These are phyloP conservation scores for Cydia splendana DNA, from an alignment of 1,140 invertebrate genomes.

Conservation along the genomic window DNA sequence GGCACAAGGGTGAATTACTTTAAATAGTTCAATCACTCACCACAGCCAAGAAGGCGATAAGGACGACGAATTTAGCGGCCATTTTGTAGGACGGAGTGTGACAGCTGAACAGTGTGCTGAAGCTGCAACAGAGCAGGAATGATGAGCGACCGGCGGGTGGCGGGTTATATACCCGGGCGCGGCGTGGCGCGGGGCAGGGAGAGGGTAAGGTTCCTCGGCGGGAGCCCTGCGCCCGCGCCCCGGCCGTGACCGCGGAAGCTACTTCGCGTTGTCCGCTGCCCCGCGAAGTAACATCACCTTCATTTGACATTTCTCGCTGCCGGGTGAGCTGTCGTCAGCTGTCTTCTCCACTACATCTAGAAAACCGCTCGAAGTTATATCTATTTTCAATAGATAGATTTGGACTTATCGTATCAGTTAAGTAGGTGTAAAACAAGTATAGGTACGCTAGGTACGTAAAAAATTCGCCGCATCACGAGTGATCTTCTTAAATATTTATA, in stretches of 20 bases:
- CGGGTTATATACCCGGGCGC: conserved; percentile 13
- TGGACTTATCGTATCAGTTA: neutral
- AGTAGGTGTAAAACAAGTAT: too few relatives aligned
- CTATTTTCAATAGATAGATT: neutral
- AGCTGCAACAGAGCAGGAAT: conserved; percentile 12
- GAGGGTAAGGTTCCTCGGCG: neutral
- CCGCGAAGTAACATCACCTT: conserved; percentile 1
- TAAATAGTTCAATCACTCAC: conserved; percentile 50
- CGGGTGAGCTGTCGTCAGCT: neutral
- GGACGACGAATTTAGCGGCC: conserved; percentile 54
- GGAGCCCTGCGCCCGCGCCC: conserved; percentile 10
- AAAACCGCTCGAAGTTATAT: neutral
- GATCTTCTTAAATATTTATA: too few relatives aligned
- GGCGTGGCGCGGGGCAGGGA: neutral
- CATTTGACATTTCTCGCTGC: conserved; percentile 2
- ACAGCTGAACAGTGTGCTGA: conserved; percentile 5
- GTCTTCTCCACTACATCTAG: neutral
- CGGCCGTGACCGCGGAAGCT: neutral
- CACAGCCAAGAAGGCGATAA: conserved; percentile 63
- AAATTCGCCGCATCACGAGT: too few relatives aligned
- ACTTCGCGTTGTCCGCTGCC: neutral
- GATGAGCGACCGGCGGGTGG: neutral
- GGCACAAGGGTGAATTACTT: too few relatives aligned
- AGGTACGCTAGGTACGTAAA: too few relatives aligned
- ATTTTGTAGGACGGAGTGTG: conserved; percentile 43